Base-by-base conservation (phyloP, 2,113 vertebrate genomes). In the Centrocercus urophasianus region DNA sequence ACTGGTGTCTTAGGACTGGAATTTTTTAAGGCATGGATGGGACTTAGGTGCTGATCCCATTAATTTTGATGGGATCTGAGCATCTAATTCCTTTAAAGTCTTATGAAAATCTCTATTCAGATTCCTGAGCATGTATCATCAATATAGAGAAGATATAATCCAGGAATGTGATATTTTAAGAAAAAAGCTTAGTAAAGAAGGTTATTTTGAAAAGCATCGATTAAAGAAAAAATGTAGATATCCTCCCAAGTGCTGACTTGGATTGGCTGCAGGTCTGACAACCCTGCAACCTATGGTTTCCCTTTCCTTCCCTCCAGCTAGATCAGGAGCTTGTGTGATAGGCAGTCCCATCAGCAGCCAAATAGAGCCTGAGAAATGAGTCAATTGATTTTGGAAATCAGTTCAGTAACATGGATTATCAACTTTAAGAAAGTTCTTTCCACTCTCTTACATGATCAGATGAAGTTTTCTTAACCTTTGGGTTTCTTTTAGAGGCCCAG, bases 401-500 rank as follows among this genome's bases (percentile, higher is more conserved):
- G 79, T 77, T 77, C 45, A 66, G 32, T 27, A 66, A 83, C 66
- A 64, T 21, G 24, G 18, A 75, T 66, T 73, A 81, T 32, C 22
- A 61, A 25, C 56, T 80, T 60, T 47, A 25, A 70, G 48, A 75
- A 93, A 47, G 59, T 32, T 59, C 36, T 80, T 82, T 80, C 65
- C 34, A 1, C 50, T 80, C 21, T 32, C 36, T 66, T 74, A 30
- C 77, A 30, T 13, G 19, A 84, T 79, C 45, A 48, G 14, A 25
- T 93, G 70, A 76, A n/a, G 24, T 84, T 82, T 92, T 93, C 57
- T 77, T 93, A 76, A 86, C 48, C 24, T 91, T 50, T 60, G 16
- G 28, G 24, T 30, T 78, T 88, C 34, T 79, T 93, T n/a, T 50
- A 34, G 66, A 82, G 45, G 73, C 45, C 21, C 17, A 82, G 8